Evolutionary conservation across 2,113 vertebrate species (phyloP), one percentile per base, ranked within the genome.

Genomic region (Tinamus guttatus): DNA sequence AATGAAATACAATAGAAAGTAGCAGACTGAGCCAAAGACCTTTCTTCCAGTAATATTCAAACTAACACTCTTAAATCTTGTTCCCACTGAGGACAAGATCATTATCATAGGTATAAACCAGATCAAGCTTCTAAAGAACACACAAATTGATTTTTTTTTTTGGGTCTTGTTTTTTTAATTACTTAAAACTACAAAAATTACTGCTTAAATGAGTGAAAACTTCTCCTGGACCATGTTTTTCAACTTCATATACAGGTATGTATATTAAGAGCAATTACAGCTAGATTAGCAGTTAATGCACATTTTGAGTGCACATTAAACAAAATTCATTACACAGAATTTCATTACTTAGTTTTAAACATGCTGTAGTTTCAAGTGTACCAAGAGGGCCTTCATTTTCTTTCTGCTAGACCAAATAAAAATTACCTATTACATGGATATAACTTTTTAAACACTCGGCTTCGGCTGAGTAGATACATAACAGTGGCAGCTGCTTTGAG

Each of bases 231-330:
- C 22, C 2, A 0, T 7, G n/a, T 20, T 65, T 85, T 65, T 60
- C 36, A 69, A 9, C 0, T 1, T 25, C 1, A 1, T 22, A 36
- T 2, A 58, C 11, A 70, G 9, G 3, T 65, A 65, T 0, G 4
- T 36, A 52, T 40, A 58, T 3, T 9, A 34, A 62, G 5, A 5
- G 16, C 1, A 4, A n/a, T 7, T 80, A 25, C 25, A 90, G 40
- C n/a, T 5, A 59, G 43, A 43, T 19, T 43, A 54, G 8, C 54
- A 90, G 6, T 6, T 69, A 9, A 5, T 4, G 52, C 3, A 19
- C 15, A 38, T 62, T 91, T 85, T 40, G 36, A 3, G 7, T 40
- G 27, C 6, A 62, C 27, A 67, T 3, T 20, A 36, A 38, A 54
- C 58, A 84, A 5, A 21, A 80, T 38, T 56, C 27, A 56, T 47